Conservation (phyloP, 2,888 invertebrate genomes). For the Drosophila mimetica region DNA sequence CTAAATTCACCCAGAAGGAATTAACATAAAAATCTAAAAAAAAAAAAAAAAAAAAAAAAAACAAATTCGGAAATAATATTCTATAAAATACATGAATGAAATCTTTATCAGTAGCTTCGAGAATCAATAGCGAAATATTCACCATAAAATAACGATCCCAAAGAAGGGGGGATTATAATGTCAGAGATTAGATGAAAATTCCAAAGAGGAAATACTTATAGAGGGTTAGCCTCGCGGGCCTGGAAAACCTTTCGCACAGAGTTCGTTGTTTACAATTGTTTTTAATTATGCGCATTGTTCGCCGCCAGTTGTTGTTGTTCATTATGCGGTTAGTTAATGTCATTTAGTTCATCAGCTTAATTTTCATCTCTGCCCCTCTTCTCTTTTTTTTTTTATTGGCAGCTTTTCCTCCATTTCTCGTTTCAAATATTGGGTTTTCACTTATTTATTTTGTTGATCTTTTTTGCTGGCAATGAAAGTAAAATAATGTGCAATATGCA, state of each 20-base stretch:
- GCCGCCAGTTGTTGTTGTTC: conserved; percentile 15
- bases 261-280: conserved; percentile 54
- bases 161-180: background rate
- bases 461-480: conserved; percentile 60
- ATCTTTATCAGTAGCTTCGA: no score
- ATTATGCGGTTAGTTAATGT: conserved; percentile 46
- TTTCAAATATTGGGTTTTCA: conserved; percentile 41
- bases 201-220: background rate
- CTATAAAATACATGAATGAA: no score
- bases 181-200: conserved; percentile 1
- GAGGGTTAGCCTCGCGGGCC: background rate
- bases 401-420: conserved; percentile 28
- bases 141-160: background rate
- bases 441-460: conserved; percentile 24
- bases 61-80: no score
- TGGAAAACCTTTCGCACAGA: conserved; percentile 10
- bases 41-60: no score
- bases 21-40: no score
- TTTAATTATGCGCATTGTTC: conserved; percentile 55
- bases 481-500: conserved; percentile 53
- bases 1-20: no score
- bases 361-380: conserved; percentile 22
- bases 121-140: no score
- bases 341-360: conserved; percentile 54
- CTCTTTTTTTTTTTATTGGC: conserved; percentile 13